phyloP scores from a whole-genome alignment of 2,797 vertebrate genomes.

The Brachymystax lenok region DNA sequence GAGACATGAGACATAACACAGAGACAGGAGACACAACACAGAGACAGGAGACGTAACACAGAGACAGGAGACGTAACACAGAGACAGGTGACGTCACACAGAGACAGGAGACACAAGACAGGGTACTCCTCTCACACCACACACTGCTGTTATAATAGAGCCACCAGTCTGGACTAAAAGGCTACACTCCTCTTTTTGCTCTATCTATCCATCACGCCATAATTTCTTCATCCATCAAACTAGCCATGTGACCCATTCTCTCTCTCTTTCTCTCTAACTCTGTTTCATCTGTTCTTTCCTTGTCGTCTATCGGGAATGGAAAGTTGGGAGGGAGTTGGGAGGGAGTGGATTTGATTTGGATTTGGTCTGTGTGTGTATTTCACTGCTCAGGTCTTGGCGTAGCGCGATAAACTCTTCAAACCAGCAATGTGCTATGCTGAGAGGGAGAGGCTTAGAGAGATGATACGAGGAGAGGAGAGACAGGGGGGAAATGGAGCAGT shows the following conservation, averaged over 20 bases:
- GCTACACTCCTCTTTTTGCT: neutral
- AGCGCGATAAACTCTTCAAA: conserved; percentile 55
- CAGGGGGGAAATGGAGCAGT: neutral
- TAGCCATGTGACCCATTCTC: neutral
- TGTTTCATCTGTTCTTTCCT: conserved; percentile 23
- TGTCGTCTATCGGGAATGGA: conserved; percentile 43
- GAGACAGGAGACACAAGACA: too few species aligned
- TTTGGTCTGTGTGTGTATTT: conserved; percentile 27
- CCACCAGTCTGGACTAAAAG: conserved; percentile 2
- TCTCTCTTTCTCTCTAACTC: neutral
- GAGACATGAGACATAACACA: too few species aligned
- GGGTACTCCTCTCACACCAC: conserved; percentile 17
- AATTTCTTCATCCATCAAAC: neutral
- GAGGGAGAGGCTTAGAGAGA: conserved; percentile 18
- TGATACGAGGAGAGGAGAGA: neutral
- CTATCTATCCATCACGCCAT: neutral
- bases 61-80: too few species aligned
- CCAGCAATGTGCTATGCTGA: neutral
- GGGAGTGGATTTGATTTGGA: too few species aligned
- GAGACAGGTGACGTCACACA: too few species aligned
- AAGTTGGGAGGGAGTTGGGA: neutral
- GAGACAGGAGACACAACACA: too few species aligned
- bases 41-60: too few species aligned
- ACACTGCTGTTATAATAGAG: conserved; percentile 31
- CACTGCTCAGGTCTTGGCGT: conserved; percentile 61